Evolutionary conservation across 2,113 vertebrate species (phyloP).

Genomic region (Riparia riparia): DNA sequence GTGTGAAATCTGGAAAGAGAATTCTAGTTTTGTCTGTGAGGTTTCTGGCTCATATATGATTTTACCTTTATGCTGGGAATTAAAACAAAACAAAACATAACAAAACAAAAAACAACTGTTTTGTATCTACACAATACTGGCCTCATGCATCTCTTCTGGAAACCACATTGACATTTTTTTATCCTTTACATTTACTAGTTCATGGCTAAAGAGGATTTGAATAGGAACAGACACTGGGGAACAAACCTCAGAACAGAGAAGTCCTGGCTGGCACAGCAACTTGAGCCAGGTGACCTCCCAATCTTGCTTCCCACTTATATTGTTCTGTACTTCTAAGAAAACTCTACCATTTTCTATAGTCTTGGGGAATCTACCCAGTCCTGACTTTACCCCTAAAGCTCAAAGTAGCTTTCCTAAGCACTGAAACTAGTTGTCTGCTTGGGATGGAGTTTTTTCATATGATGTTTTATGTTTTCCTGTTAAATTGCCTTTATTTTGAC

Average conservation of each 20-base stretch:
- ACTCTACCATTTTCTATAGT: not conserved
- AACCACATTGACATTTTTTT: not conserved
- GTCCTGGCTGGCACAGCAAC: not conserved
- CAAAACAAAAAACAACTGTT: not conserved
- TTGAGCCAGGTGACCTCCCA: not conserved
- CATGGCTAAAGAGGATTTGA: not conserved
- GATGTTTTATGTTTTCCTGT: not conserved
- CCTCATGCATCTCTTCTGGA: not conserved
- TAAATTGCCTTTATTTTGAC: not conserved
- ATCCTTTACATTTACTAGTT: not conserved
- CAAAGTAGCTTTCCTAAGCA: not conserved
- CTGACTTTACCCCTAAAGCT: not conserved
- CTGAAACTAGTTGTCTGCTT: not conserved
- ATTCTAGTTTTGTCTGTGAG: not conserved
- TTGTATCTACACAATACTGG: not conserved
- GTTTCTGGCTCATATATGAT: not conserved
- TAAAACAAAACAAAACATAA: not conserved
- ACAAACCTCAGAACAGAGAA: not conserved
- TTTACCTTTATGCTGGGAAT: not conserved
- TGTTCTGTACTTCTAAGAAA: not conserved
- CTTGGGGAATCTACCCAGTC: too few species aligned
- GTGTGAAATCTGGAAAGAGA: not conserved
- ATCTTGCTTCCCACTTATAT: not conserved
- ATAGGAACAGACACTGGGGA: not conserved
- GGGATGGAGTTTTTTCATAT: fast-evolving